Evolutionary conservation across 2,113 vertebrate genomes (phyloP).

Genomic region (Periophthalmodon schlosseri): DNA sequence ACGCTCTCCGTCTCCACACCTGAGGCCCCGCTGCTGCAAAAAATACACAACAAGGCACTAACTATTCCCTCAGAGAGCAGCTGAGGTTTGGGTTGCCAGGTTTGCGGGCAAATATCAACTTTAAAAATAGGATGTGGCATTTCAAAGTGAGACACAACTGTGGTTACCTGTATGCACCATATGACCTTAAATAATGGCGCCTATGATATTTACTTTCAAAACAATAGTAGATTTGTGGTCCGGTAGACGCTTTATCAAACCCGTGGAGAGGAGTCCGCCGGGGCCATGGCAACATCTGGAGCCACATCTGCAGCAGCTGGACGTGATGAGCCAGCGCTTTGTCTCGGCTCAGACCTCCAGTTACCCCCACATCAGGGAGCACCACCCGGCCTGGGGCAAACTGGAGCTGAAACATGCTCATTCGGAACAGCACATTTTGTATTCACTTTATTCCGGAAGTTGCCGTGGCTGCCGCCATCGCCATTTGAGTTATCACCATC

Average conservation of each 20-base stretch:
- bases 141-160: too few species aligned
- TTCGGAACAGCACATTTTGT: too few species aligned
- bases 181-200: too few species aligned
- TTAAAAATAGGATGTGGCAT: too few species aligned
- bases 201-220: too few species aligned
- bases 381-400: background rate
- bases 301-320: background rate
- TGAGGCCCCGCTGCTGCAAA: background rate
- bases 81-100: background rate
- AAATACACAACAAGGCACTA: background rate
- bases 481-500: too few species aligned
- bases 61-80: background rate
- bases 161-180: too few species aligned
- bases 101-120: background rate
- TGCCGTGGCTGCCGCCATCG: too few species aligned
- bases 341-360: background rate
- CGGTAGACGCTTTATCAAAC: background rate
- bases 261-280: background rate
- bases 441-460: too few species aligned
- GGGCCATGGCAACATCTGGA: background rate
- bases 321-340: constrained; percentile 2
- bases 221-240: background rate
- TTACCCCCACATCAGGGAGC: background rate
- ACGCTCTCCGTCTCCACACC: background rate
- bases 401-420: background rate